A percentile compares a stretch with the other conserved stretches of the same genome.
These are phyloP conservation scores for Alectoris magna DNA, from an alignment of 2,797 vertebrate genomes.

Conservation along the genomic window DNA sequence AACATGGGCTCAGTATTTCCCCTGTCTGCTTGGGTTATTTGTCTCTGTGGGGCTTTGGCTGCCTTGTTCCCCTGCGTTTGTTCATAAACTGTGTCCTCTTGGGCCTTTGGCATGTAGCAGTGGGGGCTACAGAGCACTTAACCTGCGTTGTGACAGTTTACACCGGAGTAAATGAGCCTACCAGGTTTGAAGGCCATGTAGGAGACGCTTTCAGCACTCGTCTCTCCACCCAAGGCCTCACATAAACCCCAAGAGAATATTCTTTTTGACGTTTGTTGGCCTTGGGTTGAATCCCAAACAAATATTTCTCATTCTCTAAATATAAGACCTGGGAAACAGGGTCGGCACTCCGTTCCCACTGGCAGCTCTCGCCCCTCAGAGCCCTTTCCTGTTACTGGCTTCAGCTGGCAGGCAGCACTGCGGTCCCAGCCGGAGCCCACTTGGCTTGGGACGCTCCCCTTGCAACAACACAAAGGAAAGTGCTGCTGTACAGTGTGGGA, in stretches of 20 bases:
- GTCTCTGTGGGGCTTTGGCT: not conserved
- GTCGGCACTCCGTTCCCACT: constrained; percentile 76
- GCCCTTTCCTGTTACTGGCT: constrained; percentile 51
- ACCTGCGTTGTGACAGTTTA: not conserved
- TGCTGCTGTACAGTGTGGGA: too few species aligned
- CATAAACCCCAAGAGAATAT: constrained; percentile 54
- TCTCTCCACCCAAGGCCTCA: not conserved
- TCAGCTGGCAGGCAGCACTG: constrained; percentile 63
- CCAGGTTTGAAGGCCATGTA: not conserved
- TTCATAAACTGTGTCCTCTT: not conserved
- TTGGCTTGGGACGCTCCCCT: not conserved
- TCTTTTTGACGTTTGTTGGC: not conserved
- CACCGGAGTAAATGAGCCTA: rapidly evolving
- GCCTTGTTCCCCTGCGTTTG: not conserved
- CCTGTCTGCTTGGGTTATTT: not conserved
- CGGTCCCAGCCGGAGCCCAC: constrained; percentile 22
- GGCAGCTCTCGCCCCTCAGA: constrained; percentile 72
- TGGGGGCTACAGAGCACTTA: not conserved
- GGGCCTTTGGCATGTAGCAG: not conserved
- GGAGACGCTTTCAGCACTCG: not conserved
- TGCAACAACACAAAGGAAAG: too few species aligned
- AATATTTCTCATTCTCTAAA: constrained; percentile 80
- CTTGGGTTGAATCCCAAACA: constrained; percentile 68
- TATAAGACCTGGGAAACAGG: constrained; percentile 83
- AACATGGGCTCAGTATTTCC: not conserved